Conservation (phyloP, 1,140 invertebrate genomes). For the Stegodyphus mimosarum region DNA sequence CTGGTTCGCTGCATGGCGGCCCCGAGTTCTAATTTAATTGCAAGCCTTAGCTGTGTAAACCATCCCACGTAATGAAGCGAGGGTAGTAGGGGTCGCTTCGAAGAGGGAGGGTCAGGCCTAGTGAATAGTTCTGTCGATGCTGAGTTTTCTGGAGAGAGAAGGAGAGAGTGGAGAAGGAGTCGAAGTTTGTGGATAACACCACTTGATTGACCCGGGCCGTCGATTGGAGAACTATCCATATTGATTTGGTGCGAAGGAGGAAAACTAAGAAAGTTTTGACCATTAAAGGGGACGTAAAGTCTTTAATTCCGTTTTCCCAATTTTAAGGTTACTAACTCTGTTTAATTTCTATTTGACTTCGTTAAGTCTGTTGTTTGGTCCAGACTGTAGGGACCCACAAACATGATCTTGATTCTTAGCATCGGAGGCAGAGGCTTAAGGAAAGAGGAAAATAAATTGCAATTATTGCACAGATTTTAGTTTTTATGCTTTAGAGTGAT, state of each 20-base stretch:
- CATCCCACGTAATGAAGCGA: slow-evolving; percentile 36
- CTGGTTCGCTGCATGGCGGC: slow-evolving; percentile 2
- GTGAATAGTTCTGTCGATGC: not conserved
- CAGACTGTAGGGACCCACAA: too few relatives aligned
- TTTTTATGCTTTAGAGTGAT: too few relatives aligned
- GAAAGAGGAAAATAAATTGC: too few relatives aligned
- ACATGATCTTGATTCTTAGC: too few relatives aligned
- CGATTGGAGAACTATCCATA: not conserved
- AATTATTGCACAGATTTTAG: too few relatives aligned
- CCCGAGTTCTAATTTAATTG: slow-evolving; percentile 41
- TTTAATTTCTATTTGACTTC: too few relatives aligned
- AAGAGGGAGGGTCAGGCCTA: not conserved
- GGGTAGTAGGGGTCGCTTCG: not conserved
- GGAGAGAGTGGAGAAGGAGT: slow-evolving; percentile 4
- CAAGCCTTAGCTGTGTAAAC: slow-evolving; percentile 31
- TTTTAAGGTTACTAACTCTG: too few relatives aligned
- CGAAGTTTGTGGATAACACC: slow-evolving; percentile 20
- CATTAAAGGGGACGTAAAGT: too few relatives aligned
- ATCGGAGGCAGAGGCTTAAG: too few relatives aligned
- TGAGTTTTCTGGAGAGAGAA: not conserved
- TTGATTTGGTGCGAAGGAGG: not conserved
- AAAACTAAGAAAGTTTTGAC: too few relatives aligned
- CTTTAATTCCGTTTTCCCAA: too few relatives aligned
- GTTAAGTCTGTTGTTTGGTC: too few relatives aligned
- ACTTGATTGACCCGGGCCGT: not conserved